Evolutionary conservation across 1,140 invertebrate genomes (phyloP).

Genomic region (Proctacanthus coquilletti): DNA sequence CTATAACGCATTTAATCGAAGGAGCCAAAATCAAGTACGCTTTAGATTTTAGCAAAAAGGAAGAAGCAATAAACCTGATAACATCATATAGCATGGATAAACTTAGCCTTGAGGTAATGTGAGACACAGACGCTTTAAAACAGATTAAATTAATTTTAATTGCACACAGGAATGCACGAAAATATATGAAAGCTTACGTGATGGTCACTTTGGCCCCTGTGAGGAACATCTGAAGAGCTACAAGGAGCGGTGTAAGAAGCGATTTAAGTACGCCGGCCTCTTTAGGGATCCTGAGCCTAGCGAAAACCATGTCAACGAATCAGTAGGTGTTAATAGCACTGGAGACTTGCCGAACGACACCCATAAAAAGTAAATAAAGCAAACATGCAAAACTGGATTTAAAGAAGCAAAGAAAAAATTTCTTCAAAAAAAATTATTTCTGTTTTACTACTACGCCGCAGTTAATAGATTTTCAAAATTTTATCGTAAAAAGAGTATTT

Average conservation of each 20-base stretch:
- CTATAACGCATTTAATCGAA: slow-evolving; percentile 24
- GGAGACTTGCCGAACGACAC: too few species aligned
- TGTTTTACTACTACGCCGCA: too few species aligned
- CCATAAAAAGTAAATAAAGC: too few species aligned
- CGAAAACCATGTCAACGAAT: slow-evolving; percentile 14
- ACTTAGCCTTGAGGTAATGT: slow-evolving; percentile 21
- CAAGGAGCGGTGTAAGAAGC: slow-evolving; percentile 49
- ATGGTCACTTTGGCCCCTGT: slow-evolving; percentile 62
- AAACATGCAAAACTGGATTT: too few species aligned
- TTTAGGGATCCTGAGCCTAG: slow-evolving; percentile 33
- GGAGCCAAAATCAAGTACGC: slow-evolving; percentile 21
- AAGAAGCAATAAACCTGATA: slow-evolving; percentile 21
- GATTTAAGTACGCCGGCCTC: slow-evolving; percentile 56
- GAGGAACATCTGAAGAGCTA: slow-evolving; percentile 51
- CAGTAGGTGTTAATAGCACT: too few species aligned
- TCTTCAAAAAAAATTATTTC: too few species aligned
- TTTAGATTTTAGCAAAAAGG: slow-evolving; percentile 20
- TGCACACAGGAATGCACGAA: slow-evolving; percentile 53
- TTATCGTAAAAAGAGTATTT: too few species aligned
- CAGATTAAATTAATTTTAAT: slow-evolving; percentile 10
- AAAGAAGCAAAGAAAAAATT: too few species aligned
- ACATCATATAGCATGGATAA: slow-evolving; percentile 19
- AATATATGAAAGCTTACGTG: slow-evolving; percentile 56
- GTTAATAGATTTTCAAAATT: too few species aligned
- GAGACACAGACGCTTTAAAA: not conserved